Evolutionary conservation across 2,888 invertebrate species (phyloP), one percentile per base, ranked within the genome.

Genomic region (Drosophila melanosoma): DNA sequence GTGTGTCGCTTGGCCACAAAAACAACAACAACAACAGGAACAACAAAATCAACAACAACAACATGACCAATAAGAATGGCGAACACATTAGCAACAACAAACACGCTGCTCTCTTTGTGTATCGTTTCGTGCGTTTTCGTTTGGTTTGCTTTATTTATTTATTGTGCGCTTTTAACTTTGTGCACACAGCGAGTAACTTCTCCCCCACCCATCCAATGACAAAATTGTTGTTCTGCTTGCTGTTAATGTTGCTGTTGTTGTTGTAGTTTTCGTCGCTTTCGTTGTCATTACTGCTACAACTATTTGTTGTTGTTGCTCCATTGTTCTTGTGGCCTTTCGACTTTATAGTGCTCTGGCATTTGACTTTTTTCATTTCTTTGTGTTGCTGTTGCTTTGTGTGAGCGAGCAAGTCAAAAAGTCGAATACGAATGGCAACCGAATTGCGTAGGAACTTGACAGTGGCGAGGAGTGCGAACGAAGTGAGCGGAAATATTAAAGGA

Each of bases 81-180:
- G 17, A 57, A 45, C 32, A 69, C 65, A 77, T 79, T 70, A 70
- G 75, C 56, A 74, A 63, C 49, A 74, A 74, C 61, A 74, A 68
- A 68, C 38, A 68, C 57, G 32, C 11, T 45, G 32, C 40, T 45
- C n/a, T 56, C 36, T 17, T 20, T 76, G 54, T 83, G 75, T 88
- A 79, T 81, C 81, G 77, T 83, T 85, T 81, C 57, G 73, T 75
- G 87, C 83, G 84, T 83, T 81, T 81, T 67, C 83, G 84, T 83
- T 81, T 81, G 69, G 72, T 69, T 89, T 82, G 81, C 81, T 81
- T 82, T 82, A 82, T 87, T 89, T 86, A 79, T 89, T 86, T 84
- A 89, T 87, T 80, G 76, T 76, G 73, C 78, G 69, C 85, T 79
- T 74, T 76, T 80, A 74, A 71, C 81, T 64, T 71, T 74, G 72